phyloP scores from a whole-genome alignment of 2,113 vertebrate species.

The Paramormyrops kingsleyae region DNA sequence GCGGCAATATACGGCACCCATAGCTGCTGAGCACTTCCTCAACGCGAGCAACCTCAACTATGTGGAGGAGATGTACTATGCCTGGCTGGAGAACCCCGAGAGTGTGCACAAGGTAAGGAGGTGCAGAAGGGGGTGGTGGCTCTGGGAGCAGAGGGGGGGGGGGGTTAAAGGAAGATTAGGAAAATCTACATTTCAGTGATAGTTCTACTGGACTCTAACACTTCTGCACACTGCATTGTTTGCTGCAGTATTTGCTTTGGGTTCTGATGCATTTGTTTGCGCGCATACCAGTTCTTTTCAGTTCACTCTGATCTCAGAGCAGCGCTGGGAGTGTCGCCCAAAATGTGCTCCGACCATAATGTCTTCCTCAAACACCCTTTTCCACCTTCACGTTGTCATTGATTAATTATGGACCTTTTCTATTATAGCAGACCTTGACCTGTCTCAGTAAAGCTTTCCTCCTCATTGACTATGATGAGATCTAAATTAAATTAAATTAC shows the following conservation, averaged over 20 bases:
- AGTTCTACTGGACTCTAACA: not conserved
- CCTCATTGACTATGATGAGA: not conserved
- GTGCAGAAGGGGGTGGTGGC: slow-evolving; percentile 52
- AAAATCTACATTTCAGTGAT: not conserved
- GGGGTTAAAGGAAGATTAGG: not conserved
- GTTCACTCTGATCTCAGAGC: not conserved
- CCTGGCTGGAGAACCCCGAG: slow-evolving; percentile 96
- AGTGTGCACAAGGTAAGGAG: slow-evolving; percentile 99
- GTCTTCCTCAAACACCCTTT: not conserved
- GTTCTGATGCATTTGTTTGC: not conserved
- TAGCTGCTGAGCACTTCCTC: slow-evolving; percentile 90
- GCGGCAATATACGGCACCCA: slow-evolving; percentile 77
- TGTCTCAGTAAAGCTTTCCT: not conserved
- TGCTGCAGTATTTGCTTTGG: not conserved
- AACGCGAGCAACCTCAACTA: slow-evolving; percentile 97
- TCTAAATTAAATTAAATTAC: not conserved
- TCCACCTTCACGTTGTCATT: not conserved
- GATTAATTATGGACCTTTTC: not conserved
- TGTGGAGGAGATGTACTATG: slow-evolving; percentile 98
- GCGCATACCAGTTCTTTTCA: not conserved
- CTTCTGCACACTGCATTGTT: not conserved
- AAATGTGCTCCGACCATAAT: not conserved
- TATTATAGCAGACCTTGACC: not conserved
- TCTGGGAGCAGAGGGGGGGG: not conserved
- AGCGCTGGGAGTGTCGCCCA: not conserved